Conservation (phyloP, 2,797 vertebrate genomes). For the Melanotaenia maccullochi region DNA sequence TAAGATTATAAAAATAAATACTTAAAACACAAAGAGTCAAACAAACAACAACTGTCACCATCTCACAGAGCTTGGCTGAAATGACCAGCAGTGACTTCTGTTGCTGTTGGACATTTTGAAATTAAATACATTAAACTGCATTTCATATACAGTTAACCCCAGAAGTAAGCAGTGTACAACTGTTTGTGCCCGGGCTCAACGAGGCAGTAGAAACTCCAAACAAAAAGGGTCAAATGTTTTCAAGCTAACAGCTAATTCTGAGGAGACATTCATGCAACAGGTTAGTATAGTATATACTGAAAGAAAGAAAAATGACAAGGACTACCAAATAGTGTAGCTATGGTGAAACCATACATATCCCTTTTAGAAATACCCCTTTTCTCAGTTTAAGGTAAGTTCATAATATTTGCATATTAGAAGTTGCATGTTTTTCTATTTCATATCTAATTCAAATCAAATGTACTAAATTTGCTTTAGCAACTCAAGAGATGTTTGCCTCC, state of each 20-base stretch:
- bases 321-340: constrained; percentile 52
- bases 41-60: constrained; percentile 59
- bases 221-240: constrained; percentile 32
- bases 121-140: constrained; percentile 77
- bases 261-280: constrained; percentile 66
- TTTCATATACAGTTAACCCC: constrained; percentile 60
- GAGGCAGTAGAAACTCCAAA: constrained; percentile 50
- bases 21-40: constrained; percentile 63
- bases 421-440: constrained; percentile 50
- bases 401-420: constrained; percentile 80
- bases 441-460: constrained; percentile 34
- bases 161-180: constrained; percentile 36
- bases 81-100: constrained; percentile 49
- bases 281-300: constrained; percentile 54
- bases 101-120: constrained; percentile 51
- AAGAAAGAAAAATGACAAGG: constrained; percentile 38
- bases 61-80: constrained; percentile 48
- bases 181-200: constrained; percentile 36
- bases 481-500: constrained; percentile 40
- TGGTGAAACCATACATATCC: constrained; percentile 49
- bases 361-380: constrained; percentile 47
- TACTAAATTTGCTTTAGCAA: constrained; percentile 30
- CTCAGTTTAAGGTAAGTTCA: constrained; percentile 78
- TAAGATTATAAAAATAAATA: constrained; percentile 80
- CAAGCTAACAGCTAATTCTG: constrained; percentile 30